phyloP scores from a whole-genome alignment of 2,113 vertebrate species.

The mouse (Mus musculus) region GRCm39 chr14:102085001-102085500 shows the following conservation, averaged over 20 bases:
- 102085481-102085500: constrained; percentile 15
- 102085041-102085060: constrained; percentile 19
- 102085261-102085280: not conserved
- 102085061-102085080: not conserved
- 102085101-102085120: constrained; percentile 48
- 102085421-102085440: not conserved
- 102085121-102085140: constrained; percentile 18
- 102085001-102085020: not conserved
- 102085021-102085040: not conserved
- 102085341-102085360: not conserved
- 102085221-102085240: constrained; percentile 16
- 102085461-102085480: not conserved
- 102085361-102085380: not conserved
- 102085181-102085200: not conserved
- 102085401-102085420: constrained; percentile 13
- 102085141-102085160: constrained; percentile 24
- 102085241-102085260: constrained; percentile 22
- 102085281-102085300: not conserved
- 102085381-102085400: not conserved
- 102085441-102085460: not conserved
- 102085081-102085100: constrained; percentile 17
- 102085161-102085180: not conserved
- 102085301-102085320: not conserved
- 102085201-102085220: not conserved
- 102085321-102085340: not conserved